Base-by-base conservation (phyloP, 2,797 vertebrate species). In the Brachyrhaphis roseni region DNA sequence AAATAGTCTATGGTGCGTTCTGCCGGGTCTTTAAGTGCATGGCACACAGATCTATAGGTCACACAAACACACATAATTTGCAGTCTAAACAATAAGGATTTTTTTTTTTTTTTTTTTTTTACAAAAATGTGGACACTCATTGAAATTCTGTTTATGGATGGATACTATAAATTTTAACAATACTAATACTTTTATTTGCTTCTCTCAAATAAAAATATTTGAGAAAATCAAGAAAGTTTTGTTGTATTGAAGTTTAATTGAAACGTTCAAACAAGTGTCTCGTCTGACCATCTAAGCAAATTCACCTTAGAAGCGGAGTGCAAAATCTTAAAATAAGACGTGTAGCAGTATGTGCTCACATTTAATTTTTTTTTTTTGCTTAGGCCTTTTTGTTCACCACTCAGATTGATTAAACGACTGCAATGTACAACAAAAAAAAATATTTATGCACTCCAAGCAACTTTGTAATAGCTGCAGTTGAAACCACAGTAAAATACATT, bases 1-100 rank as follows among this genome's bases (percentile, higher is more conserved):
- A 83, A 85, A 75, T 89, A 88, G 84, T 88, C 78, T 87, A 91
- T 18, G 70, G 76, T 82, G 87, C 43, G 72, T 68, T 66, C 71
- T 31, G 45, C 4, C 26, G 28, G 16, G 59, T 49, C 59, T 84
- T 90, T 87, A 83, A 89, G 59, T 77, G 74, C 78, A 83, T 16
- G 78, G 53, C 47, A 77, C 51, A 51, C 76, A 51, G 77, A 91
- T 87, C 87, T 78, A 83, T 87, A 49, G 68, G n/a, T 64, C n/a
- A 39, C 36, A 77, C 1, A 79, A 89, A 83, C 62, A 81, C 49
- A 0, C 23, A 72, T 86, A 81, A 81, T 86, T 80, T 72, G 74
- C 49, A 28, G 39, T 3, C 41, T 39, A 62, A 20, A 51, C 34
- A 78, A 57, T 76, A 74, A 55, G 6, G 6, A 77, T 28, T 53